Conservation (phyloP, 64 coral and sea anemone genomes). For the Cladopsammia gracilis region DNA sequence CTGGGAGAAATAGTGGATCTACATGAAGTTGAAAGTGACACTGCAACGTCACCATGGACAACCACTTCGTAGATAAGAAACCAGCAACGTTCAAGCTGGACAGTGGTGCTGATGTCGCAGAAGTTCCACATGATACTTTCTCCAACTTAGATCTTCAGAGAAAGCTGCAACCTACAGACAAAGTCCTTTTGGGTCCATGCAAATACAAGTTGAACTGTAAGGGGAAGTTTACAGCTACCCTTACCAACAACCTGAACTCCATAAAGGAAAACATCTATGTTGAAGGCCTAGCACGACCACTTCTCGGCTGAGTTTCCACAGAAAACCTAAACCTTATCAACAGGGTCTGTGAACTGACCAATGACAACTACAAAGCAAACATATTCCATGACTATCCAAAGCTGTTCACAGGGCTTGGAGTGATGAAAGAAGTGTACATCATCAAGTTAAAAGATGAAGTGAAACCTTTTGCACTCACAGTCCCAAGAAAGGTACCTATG, state of each 20-base stretch:
- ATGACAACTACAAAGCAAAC: neutral
- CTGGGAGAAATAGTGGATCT: neutral
- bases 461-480: conserved; percentile 47
- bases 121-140: neutral
- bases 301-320: neutral
- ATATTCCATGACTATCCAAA: conserved; percentile 53
- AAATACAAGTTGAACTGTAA: conserved; percentile 16
- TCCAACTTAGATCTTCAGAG: neutral
- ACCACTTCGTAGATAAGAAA: neutral
- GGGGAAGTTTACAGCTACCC: neutral
- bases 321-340: neutral
- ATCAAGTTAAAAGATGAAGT: conserved; percentile 62
- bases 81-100: neutral
- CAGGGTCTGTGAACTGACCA: neutral
- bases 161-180: neutral
- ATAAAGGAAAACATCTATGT: neutral
- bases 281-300: neutral
- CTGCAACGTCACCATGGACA: neutral
- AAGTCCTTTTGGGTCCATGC: neutral
- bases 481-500: conserved; percentile 76
- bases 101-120: neutral
- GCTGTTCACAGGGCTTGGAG: conserved; percentile 64
- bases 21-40: neutral
- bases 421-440: conserved; percentile 53
- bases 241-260: neutral